Conservation (phyloP, 2,113 vertebrate genomes). For the Pogona vitticeps region DNA sequence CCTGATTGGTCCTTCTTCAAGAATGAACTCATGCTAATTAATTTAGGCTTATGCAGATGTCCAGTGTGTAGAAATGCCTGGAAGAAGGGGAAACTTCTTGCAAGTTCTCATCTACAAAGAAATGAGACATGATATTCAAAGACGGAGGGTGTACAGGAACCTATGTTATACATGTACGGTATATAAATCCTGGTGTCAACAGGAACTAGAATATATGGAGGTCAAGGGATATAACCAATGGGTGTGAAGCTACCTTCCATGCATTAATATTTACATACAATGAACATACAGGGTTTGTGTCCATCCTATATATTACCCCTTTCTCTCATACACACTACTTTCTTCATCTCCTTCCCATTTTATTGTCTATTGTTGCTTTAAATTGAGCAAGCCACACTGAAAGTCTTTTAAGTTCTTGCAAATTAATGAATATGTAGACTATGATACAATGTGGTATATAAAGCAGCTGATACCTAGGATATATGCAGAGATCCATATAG, state of each 20-base stretch:
- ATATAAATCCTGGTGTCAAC: neutral
- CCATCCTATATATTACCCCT: neutral
- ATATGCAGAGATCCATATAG: neutral
- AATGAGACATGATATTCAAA: neutral
- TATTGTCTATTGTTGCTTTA: neutral
- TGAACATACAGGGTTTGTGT: neutral
- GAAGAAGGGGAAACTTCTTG: neutral
- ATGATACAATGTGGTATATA: neutral
- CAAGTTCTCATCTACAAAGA: neutral
- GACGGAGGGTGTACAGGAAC: neutral
- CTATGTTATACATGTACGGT: neutral
- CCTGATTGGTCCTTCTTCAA: neutral
- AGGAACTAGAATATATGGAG: neutral
- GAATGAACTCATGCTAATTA: neutral
- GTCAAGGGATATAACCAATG: too few relatives aligned
- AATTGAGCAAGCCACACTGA: neutral
- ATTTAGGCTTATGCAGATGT: too few relatives aligned
- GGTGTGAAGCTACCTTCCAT: neutral
- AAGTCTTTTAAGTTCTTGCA: neutral
- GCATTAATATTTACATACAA: neutral
- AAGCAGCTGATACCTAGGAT: neutral
- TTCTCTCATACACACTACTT: too few relatives aligned
- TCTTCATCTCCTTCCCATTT: neutral
- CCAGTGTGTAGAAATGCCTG: neutral
- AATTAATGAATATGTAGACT: neutral